phyloP scores from a whole-genome alignment of 2,888 invertebrate genomes.

The Drosophila testacea region DNA sequence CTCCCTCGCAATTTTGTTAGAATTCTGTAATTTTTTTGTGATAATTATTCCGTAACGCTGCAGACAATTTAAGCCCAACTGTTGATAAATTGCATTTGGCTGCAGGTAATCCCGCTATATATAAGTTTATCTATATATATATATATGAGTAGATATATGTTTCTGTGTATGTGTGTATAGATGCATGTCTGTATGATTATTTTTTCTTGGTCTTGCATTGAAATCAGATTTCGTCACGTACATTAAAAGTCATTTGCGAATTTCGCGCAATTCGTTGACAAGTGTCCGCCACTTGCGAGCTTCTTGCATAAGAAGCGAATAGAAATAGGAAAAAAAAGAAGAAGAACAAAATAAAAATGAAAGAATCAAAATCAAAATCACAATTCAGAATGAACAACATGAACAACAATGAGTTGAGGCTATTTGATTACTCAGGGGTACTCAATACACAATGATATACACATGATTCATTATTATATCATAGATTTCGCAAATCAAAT shows the following conservation, averaged over 20 bases:
- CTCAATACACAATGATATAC: not conserved
- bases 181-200: constrained; percentile 5
- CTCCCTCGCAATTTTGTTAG: constrained; percentile 22
- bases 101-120: constrained; percentile 51
- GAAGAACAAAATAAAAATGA: not conserved
- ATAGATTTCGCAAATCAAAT: constrained; percentile 7
- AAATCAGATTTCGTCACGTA: constrained; percentile 79
- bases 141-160: not conserved
- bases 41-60: constrained; percentile 69
- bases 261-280: constrained; percentile 49
- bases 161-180: not conserved
- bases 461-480: constrained; percentile 12
- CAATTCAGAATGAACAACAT: not conserved
- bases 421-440: constrained; percentile 13
- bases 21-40: constrained; percentile 7
- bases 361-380: constrained; percentile 5
- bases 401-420: constrained; percentile 9
- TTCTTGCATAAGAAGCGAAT: constrained; percentile 49
- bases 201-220: constrained; percentile 61
- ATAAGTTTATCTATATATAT: constrained; percentile 12
- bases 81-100: constrained; percentile 79
- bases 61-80: constrained; percentile 78
- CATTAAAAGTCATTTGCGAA: constrained; percentile 73
- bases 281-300: constrained; percentile 62
- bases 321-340: not conserved